Conservation (phyloP, 37 sponge, comb jelly and placozoan species). For the Haliclona indistincta region DNA sequence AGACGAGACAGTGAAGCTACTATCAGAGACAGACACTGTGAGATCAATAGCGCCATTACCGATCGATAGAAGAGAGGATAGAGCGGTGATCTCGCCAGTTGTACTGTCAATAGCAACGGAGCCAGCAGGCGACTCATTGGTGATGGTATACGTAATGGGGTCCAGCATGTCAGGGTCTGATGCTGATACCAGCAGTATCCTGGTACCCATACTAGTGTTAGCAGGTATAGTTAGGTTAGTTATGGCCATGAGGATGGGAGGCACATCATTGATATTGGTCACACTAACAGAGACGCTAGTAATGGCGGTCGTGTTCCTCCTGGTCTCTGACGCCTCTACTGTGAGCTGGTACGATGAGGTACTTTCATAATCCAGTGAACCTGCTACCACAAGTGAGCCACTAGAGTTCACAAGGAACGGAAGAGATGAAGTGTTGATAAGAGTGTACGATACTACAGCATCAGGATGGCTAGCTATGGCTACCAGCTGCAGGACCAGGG, state of each 20-base stretch:
- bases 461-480: slow-evolving; percentile 35
- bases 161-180: slow-evolving; percentile 54
- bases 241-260: slow-evolving; percentile 19
- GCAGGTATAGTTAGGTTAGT: slow-evolving; percentile 25
- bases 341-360: slow-evolving; percentile 2
- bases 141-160: slow-evolving; percentile 6
- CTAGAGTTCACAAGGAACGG: slow-evolving; percentile 38
- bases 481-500: slow-evolving; percentile 36
- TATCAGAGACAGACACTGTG: slow-evolving; percentile 41
- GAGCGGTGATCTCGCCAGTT: slow-evolving; percentile 30
- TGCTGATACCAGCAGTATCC: slow-evolving; percentile 22
- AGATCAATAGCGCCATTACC: not conserved
- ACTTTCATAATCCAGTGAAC: slow-evolving; percentile 33
- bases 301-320: slow-evolving; percentile 10
- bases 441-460: slow-evolving; percentile 12
- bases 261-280: slow-evolving; percentile 47
- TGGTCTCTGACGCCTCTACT: slow-evolving; percentile 24
- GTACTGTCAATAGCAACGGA: slow-evolving; percentile 24
- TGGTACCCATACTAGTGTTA: slow-evolving; percentile 4
- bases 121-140: not conserved
- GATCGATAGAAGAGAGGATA: slow-evolving; percentile 2
- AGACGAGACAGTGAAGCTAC: slow-evolving; percentile 10
- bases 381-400: slow-evolving; percentile 31
- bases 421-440: not conserved
- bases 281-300: slow-evolving; percentile 21